Base-by-base conservation (phyloP, 2,797 vertebrate species). In the Hydrolagus colliei region DNA sequence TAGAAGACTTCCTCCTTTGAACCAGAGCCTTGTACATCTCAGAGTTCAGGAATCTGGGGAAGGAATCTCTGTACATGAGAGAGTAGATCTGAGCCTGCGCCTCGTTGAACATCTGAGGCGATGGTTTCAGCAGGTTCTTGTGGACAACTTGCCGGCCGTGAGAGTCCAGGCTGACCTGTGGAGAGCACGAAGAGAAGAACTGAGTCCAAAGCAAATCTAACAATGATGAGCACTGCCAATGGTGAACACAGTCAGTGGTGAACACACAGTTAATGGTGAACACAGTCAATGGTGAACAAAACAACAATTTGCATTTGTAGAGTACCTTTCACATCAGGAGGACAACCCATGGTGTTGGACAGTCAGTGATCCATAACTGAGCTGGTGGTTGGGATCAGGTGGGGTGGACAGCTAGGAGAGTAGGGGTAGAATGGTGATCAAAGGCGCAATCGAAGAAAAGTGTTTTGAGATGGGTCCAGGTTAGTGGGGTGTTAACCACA, bases 41-140 rank as follows among this genome's bases (percentile, higher is more conserved):
- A 91, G 98, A 99, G 96, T 98, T 99, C 95, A 99, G 96, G 95
- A 99, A 99, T 91, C 98, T 96, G 87, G 98, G 98, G 89, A 95
- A 99, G 93, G 98, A 99, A 95, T 99, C 98, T 90, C 98, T 97
- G 94, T 99, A 98, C 98, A 99, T 99, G 91, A 99, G 93, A 71
- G 96, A 99, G 91, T 99, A 99, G 92, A 99, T 99, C 93, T 99
- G 98, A 87, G 99, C 96, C 89, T 99, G 98, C 63, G 98, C 98
- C 87, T 99, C 98, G 92, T 98, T 97, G 72, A 99, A 99, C 97
- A 99, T 99, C 89, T 95, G 91, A 91, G 94, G 95, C 89, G 92
- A 96, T 87, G 98, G 98, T 89, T 98, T 96, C 63, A 95, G 87
- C 91, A 99, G 93, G 89, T 93, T 99, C 92, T 93, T 95, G 91